Conservation (phyloP, 2,888 invertebrate species). For the Physocephala rufipes region DNA sequence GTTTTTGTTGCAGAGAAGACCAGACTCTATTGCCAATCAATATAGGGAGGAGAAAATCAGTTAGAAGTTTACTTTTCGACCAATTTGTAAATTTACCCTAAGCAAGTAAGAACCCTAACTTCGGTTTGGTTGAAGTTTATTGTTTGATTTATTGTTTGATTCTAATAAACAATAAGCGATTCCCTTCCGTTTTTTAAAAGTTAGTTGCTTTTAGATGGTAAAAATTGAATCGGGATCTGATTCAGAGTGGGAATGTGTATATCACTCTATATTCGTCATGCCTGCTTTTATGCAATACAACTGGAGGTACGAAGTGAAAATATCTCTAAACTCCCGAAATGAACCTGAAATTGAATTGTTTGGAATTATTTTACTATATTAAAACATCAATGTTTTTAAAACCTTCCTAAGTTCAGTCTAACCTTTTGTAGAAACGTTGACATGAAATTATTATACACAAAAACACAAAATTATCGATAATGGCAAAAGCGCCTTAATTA, state of each 20-base stretch:
- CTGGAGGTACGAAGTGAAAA: neutral
- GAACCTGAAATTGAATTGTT: slow-evolving; percentile 24
- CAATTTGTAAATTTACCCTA: too few relatives aligned
- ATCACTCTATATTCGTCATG: neutral
- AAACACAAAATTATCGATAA: slow-evolving; percentile 32
- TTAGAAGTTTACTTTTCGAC: too few relatives aligned
- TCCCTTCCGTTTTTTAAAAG: too few relatives aligned
- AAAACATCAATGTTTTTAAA: slow-evolving; percentile 61
- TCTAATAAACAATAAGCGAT: too few relatives aligned
- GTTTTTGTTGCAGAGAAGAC: neutral
- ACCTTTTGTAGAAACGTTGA: slow-evolving; percentile 48
- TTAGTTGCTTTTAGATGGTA: too few relatives aligned
- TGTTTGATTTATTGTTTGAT: too few relatives aligned
- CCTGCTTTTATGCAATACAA: neutral
- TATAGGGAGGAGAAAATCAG: neutral
- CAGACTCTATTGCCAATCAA: neutral
- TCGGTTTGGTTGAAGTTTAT: too few relatives aligned
- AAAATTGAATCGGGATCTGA: too few relatives aligned
- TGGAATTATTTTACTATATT: slow-evolving; percentile 47
- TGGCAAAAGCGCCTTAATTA: too few relatives aligned
- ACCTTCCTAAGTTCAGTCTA: slow-evolving; percentile 60
- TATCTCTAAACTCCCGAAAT: neutral
- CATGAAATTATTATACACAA: slow-evolving; percentile 36
- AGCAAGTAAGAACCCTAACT: too few relatives aligned
- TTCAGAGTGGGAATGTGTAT: neutral